A percentile compares a stretch with the other conserved stretches of the same genome.
Evolutionary conservation across 2,113 vertebrate species (phyloP).

Genomic region (Paracanthobrama guichenoti): DNA sequence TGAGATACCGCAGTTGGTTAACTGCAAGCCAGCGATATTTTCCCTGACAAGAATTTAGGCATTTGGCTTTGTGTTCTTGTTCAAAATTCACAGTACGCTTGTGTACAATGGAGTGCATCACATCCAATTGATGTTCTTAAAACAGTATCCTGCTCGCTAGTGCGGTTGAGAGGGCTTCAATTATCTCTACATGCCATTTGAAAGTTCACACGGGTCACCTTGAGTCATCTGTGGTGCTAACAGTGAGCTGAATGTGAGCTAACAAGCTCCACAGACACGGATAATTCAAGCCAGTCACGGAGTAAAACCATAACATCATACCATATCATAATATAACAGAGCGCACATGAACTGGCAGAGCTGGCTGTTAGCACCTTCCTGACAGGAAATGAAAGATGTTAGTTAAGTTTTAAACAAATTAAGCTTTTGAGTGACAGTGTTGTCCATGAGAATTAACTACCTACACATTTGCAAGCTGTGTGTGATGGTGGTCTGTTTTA

Average conservation of each 20-base stretch:
- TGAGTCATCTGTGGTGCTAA: neutral
- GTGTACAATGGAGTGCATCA: neutral
- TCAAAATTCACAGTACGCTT: neutral
- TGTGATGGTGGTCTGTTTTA: neutral
- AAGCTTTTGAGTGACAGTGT: neutral
- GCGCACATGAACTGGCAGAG: neutral
- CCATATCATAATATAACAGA: neutral
- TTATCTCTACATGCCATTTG: slow-evolving; percentile 1
- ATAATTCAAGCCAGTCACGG: slow-evolving; percentile 2
- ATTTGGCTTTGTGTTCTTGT: neutral
- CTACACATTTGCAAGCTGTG: neutral
- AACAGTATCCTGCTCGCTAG: slow-evolving; percentile 5
- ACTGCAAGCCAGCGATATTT: neutral
- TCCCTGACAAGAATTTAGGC: neutral
- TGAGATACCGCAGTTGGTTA: neutral
- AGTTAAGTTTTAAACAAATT: slow-evolving; percentile 6
- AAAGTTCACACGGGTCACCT: slow-evolving; percentile 33
- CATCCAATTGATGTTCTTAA: slow-evolving; percentile 2
- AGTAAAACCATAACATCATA: neutral
- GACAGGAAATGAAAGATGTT: slow-evolving; percentile 6
- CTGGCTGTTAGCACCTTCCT: neutral
- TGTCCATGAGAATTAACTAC: neutral
- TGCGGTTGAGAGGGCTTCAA: slow-evolving; percentile 20
- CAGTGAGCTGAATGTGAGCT: slow-evolving; percentile 19
- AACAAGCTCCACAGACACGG: slow-evolving; percentile 5